Evolutionary conservation across 2,888 invertebrate species (phyloP).

Genomic region (Ophonus ardosiacus): DNA sequence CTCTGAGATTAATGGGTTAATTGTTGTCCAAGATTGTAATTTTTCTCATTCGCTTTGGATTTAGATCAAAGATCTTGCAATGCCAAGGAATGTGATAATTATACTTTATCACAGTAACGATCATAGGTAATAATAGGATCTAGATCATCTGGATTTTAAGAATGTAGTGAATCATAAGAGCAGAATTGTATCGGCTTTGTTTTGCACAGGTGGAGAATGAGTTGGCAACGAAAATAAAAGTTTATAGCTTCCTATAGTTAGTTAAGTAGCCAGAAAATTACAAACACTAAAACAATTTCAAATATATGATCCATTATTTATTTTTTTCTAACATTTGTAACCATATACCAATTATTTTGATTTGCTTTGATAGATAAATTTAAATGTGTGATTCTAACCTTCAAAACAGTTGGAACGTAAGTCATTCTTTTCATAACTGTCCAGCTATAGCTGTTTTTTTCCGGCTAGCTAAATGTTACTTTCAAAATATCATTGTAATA

Average conservation of each 20-base stretch:
- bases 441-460: too few relatives aligned
- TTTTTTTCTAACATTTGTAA: not conserved
- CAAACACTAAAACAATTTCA: not conserved
- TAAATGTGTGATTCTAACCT: too few relatives aligned
- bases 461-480: too few relatives aligned
- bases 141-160: constrained; percentile 4
- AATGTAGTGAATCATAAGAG: not conserved
- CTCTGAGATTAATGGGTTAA: constrained; percentile 26
- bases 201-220: constrained; percentile 16
- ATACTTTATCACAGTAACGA: not conserved
- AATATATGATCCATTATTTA: not conserved
- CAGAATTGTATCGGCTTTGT: not conserved
- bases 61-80: constrained; percentile 23
- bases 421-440: too few relatives aligned
- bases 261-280: not conserved
- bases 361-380: too few relatives aligned
- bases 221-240: not conserved
- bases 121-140: constrained; percentile 17
- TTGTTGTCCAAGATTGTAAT: constrained; percentile 43
- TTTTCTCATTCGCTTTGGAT: constrained; percentile 15
- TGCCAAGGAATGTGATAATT: constrained; percentile 46
- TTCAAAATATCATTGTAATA: too few relatives aligned
- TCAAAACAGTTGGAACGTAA: too few relatives aligned
- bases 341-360: too few relatives aligned
- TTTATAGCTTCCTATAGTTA: not conserved